A percentile compares a stretch with the other conserved stretches of the same genome.
Conservation (phyloP, 1,140 invertebrate genomes). For the Sarcophaga peregrina region DNA sequence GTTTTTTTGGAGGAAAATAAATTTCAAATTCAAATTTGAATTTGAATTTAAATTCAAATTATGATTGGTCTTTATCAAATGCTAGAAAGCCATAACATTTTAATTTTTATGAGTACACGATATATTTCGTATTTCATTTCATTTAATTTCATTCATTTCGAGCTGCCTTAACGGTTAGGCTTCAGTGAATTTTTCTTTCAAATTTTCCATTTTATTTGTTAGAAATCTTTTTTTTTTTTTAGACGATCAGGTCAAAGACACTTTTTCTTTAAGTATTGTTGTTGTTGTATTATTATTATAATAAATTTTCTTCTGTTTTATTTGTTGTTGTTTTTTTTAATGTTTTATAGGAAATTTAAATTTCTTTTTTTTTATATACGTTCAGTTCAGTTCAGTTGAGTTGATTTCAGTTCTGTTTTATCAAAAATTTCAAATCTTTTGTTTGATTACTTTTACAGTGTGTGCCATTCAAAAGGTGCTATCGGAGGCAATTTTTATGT, state of each 20-base stretch:
- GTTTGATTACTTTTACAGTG: too few relatives aligned
- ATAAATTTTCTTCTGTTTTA: too few relatives aligned
- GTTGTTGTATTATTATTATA: too few relatives aligned
- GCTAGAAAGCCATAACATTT: neutral
- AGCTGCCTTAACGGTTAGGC: neutral
- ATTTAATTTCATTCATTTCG: constrained; percentile 7
- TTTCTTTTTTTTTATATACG: neutral
- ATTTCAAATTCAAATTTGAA: neutral
- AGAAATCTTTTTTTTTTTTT: neutral
- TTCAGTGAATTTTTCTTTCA: constrained; percentile 23
- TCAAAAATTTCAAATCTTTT: neutral
- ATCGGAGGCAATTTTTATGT: constrained; percentile 43
- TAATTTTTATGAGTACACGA: neutral
- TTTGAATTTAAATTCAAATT: constrained; percentile 17
- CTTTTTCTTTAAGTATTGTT: too few relatives aligned
- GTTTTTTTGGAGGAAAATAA: neutral
- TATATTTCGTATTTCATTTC: neutral
- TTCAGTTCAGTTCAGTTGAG: neutral
- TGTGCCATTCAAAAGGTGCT: constrained; percentile 25
- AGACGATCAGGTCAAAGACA: constrained; percentile 36
- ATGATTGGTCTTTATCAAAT: constrained; percentile 31
- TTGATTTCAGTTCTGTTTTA: neutral
- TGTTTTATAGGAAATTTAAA: too few relatives aligned
- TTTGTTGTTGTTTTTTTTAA: too few relatives aligned
- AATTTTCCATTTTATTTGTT: constrained; percentile 1